Percentiles rank a stretch among this genome's conserved stretches.
These are phyloP conservation scores for Heterochromis multidens DNA, from an alignment of 2,113 vertebrate species.

Conservation along the genomic window DNA sequence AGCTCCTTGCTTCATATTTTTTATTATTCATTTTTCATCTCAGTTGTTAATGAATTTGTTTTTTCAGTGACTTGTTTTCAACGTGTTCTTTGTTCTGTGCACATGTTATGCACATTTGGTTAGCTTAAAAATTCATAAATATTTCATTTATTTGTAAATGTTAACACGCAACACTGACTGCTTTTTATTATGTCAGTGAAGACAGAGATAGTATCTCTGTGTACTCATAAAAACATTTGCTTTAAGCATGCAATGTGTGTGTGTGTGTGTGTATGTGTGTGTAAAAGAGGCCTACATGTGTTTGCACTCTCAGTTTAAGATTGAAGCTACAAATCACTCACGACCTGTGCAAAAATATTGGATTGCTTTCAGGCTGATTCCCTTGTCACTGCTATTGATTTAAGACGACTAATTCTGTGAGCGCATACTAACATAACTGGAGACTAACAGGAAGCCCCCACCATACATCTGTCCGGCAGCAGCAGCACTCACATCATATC, in stretches of 20 bases:
- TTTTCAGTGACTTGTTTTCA: not conserved
- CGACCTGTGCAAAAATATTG: not conserved
- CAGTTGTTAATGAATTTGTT: not conserved
- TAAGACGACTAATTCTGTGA: not conserved
- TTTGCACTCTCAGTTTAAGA: not conserved
- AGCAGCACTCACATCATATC: not conserved
- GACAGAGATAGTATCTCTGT: not conserved
- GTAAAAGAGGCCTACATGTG: too few species aligned
- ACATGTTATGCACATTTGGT: not conserved
- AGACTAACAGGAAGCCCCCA: not conserved
- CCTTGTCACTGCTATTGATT: not conserved
- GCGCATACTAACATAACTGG: constrained; percentile 13
- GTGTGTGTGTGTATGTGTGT: accelerated
- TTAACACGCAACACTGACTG: not conserved
- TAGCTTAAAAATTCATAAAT: not conserved
- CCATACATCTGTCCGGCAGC: not conserved
- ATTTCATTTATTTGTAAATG: not conserved
- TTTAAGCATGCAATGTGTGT: not conserved
- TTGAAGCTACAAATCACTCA: not conserved
- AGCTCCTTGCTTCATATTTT: not conserved
- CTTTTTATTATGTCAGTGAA: not conserved
- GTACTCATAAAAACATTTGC: not conserved
- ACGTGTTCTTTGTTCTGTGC: not conserved
- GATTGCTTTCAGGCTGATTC: constrained; percentile 2
- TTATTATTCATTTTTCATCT: not conserved